Percentiles rank a stretch among this genome's conserved stretches.
These are phyloP conservation scores for Chaetops frenatus DNA, from an alignment of 2,113 vertebrate genomes.

Conservation along the genomic window DNA sequence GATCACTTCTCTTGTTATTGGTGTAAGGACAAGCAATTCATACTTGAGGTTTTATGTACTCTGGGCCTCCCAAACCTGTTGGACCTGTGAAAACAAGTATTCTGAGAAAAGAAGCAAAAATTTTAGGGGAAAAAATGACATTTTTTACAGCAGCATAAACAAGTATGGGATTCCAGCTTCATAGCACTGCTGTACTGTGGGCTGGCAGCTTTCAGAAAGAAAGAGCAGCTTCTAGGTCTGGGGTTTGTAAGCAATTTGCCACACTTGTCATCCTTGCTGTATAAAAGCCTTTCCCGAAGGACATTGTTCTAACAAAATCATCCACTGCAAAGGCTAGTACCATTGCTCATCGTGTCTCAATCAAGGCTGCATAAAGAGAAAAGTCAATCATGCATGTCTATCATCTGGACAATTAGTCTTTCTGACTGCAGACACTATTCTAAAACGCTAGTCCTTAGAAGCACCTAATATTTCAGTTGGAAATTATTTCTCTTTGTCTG, in stretches of 20 bases:
- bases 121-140: neutral
- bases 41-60: neutral
- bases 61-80: neutral
- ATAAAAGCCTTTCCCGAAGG: constrained; percentile 55
- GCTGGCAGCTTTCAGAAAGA: constrained; percentile 1
- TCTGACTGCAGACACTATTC: constrained; percentile 13
- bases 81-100: neutral
- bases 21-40: neutral
- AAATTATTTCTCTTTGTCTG: constrained; percentile 46
- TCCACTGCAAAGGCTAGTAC: constrained; percentile 43
- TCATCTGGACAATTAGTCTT: constrained; percentile 54
- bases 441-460: constrained; percentile 30
- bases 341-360: constrained; percentile 37
- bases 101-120: neutral
- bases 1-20: neutral
- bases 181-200: neutral
- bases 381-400: constrained; percentile 47
- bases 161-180: neutral
- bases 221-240: neutral
- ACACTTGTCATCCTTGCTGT: constrained; percentile 50
- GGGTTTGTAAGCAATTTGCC: constrained; percentile 48
- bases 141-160: neutral
- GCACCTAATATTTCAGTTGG: constrained; percentile 38
- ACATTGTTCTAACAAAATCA: constrained; percentile 60
- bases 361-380: constrained; percentile 49